A percentile compares a stretch with the other conserved stretches of the same genome.
Conservation (phyloP, 2,797 vertebrate genomes). For the Enteromius argenteus region DNA sequence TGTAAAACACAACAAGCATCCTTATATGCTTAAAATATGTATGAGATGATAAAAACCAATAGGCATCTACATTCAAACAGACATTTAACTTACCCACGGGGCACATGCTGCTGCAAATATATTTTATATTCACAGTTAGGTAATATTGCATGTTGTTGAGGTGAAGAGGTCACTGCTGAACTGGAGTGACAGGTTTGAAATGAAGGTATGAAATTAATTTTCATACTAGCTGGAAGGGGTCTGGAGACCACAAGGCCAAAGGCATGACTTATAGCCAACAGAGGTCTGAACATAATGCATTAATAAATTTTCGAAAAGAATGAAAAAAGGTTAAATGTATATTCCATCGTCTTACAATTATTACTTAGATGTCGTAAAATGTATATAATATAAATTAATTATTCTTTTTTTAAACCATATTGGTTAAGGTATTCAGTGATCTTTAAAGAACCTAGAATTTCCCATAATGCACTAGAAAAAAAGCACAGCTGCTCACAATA, state of each 20-base stretch:
- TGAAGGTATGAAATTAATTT: conserved; percentile 80
- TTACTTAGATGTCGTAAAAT: background rate
- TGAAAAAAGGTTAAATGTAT: background rate
- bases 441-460: background rate
- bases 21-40: background rate
- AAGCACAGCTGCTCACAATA: background rate
- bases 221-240: conserved; percentile 64
- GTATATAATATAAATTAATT: background rate
- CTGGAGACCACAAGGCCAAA: conserved; percentile 38
- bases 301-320: conserved; percentile 1
- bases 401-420: background rate
- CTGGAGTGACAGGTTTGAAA: conserved; percentile 83
- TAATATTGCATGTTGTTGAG: conserved; percentile 68
- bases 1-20: conserved; percentile 4
- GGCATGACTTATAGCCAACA: conserved; percentile 13
- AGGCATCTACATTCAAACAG: conserved; percentile 24
- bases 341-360: background rate
- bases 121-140: conserved; percentile 77
- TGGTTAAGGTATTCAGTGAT: background rate
- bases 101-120: conserved; percentile 69
- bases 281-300: background rate
- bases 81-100: conserved; percentile 53
- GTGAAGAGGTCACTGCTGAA: conserved; percentile 79
- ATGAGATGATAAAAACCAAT: conserved; percentile 18
- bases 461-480: background rate